phyloP scores from a whole-genome alignment of 1,140 invertebrate species.

The Pseudachorutes palmiensis region DNA sequence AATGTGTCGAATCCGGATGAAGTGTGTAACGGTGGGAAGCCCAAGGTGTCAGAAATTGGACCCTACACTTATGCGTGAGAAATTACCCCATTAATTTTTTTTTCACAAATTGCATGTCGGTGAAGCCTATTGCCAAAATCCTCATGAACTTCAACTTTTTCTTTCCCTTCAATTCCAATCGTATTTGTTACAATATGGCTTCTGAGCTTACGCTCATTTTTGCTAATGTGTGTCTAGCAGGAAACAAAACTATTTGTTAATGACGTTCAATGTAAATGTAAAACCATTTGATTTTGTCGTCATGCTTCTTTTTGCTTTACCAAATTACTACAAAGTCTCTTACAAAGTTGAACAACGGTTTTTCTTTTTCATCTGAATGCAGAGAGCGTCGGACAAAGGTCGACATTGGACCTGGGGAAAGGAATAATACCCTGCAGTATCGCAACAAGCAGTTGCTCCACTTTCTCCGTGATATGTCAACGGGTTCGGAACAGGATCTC shows the following conservation, averaged over 20 bases:
- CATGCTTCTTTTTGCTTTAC: no score
- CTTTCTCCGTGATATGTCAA: conserved; percentile 13
- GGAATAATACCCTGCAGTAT: conserved; percentile 2
- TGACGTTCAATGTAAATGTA: no score
- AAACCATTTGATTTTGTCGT: no score
- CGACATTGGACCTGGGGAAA: conserved; percentile 4
- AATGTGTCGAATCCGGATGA: conserved; percentile 17
- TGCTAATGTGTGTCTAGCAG: no score
- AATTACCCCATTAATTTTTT: not conserved
- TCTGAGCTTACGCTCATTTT: no score
- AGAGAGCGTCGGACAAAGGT: not conserved
- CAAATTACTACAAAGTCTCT: no score
- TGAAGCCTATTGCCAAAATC: not conserved
- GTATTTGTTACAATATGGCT: no score
- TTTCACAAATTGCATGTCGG: no score
- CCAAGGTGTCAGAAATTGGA: conserved; percentile 12
- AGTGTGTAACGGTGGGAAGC: conserved; percentile 9
- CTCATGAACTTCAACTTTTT: not conserved
- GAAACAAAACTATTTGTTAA: no score
- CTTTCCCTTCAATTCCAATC: no score
- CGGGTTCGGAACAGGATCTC: conserved; percentile 11
- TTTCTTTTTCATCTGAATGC: conserved; percentile 8
- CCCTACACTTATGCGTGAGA: conserved; percentile 19
- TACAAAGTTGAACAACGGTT: not conserved
- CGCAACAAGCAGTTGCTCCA: not conserved